A percentile compares a stretch with the other conserved stretches of the same genome.
These are phyloP conservation scores for Tenthredo scrophulariae DNA, from an alignment of 2,888 invertebrate genomes.

Conservation along the genomic window DNA sequence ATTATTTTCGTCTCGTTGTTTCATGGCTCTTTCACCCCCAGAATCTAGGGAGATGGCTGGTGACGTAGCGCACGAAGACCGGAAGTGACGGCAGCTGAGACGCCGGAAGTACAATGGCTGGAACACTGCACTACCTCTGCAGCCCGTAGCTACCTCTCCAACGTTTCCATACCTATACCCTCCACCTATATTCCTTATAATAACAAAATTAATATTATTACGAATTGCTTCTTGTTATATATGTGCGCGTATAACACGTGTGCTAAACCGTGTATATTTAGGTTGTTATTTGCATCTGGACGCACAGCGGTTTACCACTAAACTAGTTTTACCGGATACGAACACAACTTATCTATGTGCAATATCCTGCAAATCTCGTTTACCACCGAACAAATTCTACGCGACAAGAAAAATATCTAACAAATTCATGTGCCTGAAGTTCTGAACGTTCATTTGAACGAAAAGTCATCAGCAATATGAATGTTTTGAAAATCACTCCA, in stretches of 20 bases:
- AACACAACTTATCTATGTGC: constrained; percentile 10
- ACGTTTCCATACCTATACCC: constrained; percentile 6
- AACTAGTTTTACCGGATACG: constrained; percentile 46
- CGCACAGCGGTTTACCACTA: constrained; percentile 29
- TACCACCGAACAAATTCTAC: not conserved
- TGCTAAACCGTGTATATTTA: constrained; percentile 27
- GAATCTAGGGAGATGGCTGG: constrained; percentile 53
- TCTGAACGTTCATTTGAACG: too few relatives aligned
- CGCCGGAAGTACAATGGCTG: constrained; percentile 66
- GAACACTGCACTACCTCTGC: constrained; percentile 55
- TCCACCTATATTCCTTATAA: constrained; percentile 6
- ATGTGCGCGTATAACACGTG: constrained; percentile 15
- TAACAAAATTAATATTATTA: constrained; percentile 37
- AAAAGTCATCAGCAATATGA: too few relatives aligned
- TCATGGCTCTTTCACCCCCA: constrained; percentile 48
- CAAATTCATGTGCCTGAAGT: too few relatives aligned
- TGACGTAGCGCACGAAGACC: constrained; percentile 56
- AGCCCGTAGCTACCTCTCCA: constrained; percentile 9
- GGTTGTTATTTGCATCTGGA: constrained; percentile 49
- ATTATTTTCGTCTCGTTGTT: constrained; percentile 62
- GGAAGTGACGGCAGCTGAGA: constrained; percentile 69
- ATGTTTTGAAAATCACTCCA: too few relatives aligned
- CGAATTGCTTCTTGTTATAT: constrained; percentile 9
- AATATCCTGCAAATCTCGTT: not conserved
- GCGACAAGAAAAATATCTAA: not conserved